Evolutionary conservation across 2,113 vertebrate genomes (phyloP).

Genomic region (Lycaon pictus): DNA sequence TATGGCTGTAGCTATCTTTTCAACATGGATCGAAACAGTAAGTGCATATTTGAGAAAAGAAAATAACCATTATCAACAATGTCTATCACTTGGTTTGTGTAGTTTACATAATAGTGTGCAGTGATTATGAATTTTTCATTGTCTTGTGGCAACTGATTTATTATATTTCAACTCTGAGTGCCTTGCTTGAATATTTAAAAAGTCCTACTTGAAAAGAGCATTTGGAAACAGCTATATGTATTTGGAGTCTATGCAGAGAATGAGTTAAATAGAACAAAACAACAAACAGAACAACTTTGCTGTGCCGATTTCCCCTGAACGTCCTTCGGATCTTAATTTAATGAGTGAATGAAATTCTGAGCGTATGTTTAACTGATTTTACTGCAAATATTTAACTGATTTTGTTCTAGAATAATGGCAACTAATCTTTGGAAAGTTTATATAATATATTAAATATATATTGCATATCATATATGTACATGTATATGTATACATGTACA

Average conservation of each 20-base stretch:
- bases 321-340: not conserved
- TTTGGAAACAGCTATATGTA: not conserved
- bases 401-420: slow-evolving; percentile 15
- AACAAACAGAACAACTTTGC: not conserved
- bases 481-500: not conserved
- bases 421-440: not conserved
- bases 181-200: slow-evolving; percentile 67
- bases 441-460: not conserved
- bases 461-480: not conserved
- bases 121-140: slow-evolving; percentile 76
- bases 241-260: slow-evolving; percentile 28
- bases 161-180: slow-evolving; percentile 61
- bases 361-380: not conserved
- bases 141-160: slow-evolving; percentile 70
- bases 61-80: slow-evolving; percentile 30
- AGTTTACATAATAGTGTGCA: not conserved
- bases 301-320: not conserved
- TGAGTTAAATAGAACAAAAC: slow-evolving; percentile 35
- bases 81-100: slow-evolving; percentile 53
- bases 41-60: not conserved
- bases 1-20: not conserved
- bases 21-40: not conserved
- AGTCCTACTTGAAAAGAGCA: slow-evolving; percentile 18
- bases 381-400: not conserved
- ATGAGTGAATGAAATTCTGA: not conserved